Conservation (phyloP, 2,113 vertebrate genomes). For the Morone chrysops region DNA sequence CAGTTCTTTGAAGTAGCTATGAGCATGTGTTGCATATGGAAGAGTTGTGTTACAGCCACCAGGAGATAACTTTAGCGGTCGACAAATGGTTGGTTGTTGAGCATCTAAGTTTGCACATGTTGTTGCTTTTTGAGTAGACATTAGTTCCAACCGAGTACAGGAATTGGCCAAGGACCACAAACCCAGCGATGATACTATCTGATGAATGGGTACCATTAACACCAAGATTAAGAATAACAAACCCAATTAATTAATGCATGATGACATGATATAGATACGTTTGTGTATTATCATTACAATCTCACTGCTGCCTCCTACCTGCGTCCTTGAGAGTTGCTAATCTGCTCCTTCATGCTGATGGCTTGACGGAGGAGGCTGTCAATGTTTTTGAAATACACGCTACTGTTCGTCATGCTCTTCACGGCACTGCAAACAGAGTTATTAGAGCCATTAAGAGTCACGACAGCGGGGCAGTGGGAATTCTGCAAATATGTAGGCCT, state of each 20-base stretch:
- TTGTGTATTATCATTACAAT: background rate
- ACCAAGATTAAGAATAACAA: background rate
- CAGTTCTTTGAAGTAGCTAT: background rate
- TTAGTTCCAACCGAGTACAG: background rate
- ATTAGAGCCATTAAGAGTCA: background rate
- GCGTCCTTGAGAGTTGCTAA: constrained; percentile 87
- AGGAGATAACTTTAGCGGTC: background rate
- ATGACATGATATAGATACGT: background rate
- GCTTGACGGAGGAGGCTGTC: constrained; percentile 90
- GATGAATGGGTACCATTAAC: fast-evolving
- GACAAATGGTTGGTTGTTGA: background rate
- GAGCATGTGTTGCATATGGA: background rate
- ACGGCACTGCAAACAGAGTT: constrained; percentile 86
- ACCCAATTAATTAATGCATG: background rate
- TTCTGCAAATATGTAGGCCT: background rate
- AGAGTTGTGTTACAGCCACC: background rate
- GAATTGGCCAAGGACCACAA: background rate
- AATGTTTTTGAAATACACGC: constrained; percentile 93
- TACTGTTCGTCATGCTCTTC: constrained; percentile 94
- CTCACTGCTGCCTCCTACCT: constrained; percentile 84
- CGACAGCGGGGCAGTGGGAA: background rate
- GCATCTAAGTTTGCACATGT: background rate
- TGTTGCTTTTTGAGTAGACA: background rate
- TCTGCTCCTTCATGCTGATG: constrained; percentile 90
- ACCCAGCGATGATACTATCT: background rate